Base-by-base conservation (phyloP, 1,140 invertebrate genomes). In the Littorina saxatilis region DNA sequence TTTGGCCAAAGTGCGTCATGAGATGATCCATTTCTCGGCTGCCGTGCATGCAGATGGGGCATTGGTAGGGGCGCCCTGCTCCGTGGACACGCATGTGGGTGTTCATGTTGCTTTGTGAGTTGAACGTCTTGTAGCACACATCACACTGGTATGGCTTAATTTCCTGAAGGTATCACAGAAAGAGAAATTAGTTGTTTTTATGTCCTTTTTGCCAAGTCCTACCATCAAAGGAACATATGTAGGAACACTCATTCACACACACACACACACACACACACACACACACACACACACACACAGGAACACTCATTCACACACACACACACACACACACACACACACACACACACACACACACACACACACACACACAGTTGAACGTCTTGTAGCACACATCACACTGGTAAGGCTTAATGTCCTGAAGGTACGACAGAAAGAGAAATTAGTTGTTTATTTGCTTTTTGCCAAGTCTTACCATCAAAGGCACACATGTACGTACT, bases 311-410 rank as follows among this genome's bases (percentile, higher is more conserved):
- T n/a, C n/a, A n/a, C n/a, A n/a, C n/a, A n/a, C n/a, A n/a, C n/a
- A n/a, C n/a, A n/a, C n/a, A n/a, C n/a, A n/a, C n/a, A n/a, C n/a
- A n/a, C n/a, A n/a, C n/a, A n/a, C n/a, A n/a, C n/a, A n/a, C n/a
- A n/a, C n/a, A n/a, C n/a, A n/a, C n/a, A n/a, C n/a, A n/a, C n/a
- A n/a, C n/a, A n/a, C n/a, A n/a, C n/a, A n/a, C n/a, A n/a, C n/a
- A n/a, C n/a, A n/a, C n/a, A n/a, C n/a, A n/a, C n/a, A n/a, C n/a
- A n/a, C n/a, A 63, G 32, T 3, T n/a, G 20, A 63, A 78, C 20
- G 76, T 63, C 55, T 78, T 78, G 55, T 58, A 43, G 58, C 76
- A 78, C 35, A 78, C 76, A 20, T 66, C 58, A 58, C 76, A 78
- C 32, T 17, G n/a, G 27, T 39, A 63, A 7, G 76, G 76, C 29